A percentile compares a stretch with the other conserved stretches of the same genome.
phyloP scores from a whole-genome alignment of 2,113 vertebrate species.

The Mastomys natalensis region DNA sequence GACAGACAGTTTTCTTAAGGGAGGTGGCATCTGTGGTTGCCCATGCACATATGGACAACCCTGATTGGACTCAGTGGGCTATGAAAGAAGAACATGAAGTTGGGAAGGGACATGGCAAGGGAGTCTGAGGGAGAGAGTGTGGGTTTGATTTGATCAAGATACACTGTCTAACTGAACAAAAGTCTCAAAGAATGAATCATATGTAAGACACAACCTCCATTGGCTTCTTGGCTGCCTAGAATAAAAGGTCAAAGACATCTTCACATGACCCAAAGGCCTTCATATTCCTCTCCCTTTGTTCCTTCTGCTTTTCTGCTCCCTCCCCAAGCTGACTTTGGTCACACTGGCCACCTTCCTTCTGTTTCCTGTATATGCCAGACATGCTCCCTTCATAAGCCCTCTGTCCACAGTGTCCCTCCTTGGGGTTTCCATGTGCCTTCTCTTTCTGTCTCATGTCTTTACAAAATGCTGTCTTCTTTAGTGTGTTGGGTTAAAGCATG shows the following conservation, averaged over 20 bases:
- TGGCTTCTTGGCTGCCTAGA: not conserved
- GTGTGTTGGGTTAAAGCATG: not conserved
- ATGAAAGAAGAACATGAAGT: not conserved
- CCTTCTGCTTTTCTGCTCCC: not conserved
- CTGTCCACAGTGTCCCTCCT: not conserved
- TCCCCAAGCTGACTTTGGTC: not conserved
- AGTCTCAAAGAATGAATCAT: not conserved
- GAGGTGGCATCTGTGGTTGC: not conserved
- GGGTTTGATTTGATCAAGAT: not conserved
- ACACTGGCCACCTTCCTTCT: not conserved
- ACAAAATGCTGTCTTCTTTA: too few species aligned
- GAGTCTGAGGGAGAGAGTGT: not conserved
- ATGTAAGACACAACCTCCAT: not conserved
- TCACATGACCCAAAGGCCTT: not conserved
- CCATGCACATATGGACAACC: not conserved
- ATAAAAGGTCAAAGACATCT: not conserved
- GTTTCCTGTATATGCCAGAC: not conserved
- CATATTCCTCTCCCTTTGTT: rapidly evolving
- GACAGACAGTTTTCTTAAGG: not conserved
- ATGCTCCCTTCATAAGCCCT: not conserved
- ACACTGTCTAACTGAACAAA: not conserved
- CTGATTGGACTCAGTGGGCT: not conserved
- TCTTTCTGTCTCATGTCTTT: not conserved
- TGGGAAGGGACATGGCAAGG: not conserved
- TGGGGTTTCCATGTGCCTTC: too few species aligned